These are phyloP conservation scores for Clivina fossor DNA, from an alignment of 2,888 invertebrate species.

Conservation along the genomic window DNA sequence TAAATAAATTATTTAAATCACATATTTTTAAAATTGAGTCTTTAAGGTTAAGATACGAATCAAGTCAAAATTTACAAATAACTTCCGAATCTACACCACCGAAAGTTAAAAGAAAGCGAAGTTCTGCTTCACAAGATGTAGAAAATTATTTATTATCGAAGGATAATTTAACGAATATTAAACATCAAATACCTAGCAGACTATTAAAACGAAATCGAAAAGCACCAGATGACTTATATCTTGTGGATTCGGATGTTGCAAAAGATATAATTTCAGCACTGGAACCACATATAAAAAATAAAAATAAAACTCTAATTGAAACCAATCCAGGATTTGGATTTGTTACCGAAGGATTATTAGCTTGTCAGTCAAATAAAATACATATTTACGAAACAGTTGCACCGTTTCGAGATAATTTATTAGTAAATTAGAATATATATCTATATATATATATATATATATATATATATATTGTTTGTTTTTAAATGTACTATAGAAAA, in stretches of 20 bases:
- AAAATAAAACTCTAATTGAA: conserved; percentile 54
- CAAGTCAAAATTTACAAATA: neutral
- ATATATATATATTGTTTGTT: neutral
- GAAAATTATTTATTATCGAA: conserved; percentile 16
- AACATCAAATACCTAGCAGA: conserved; percentile 7
- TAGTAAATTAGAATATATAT: conserved; percentile 42
- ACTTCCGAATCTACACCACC: neutral
- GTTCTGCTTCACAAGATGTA: conserved; percentile 10
- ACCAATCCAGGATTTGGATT: conserved; percentile 70
- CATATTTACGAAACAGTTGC: conserved; percentile 62
- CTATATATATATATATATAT: conserved; percentile 8
- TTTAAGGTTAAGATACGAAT: conserved; percentile 6
- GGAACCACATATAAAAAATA: conserved; percentile 38
- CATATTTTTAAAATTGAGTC: neutral
- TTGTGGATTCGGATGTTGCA: conserved; percentile 43
- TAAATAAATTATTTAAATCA: conserved; percentile 16
- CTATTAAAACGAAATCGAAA: conserved; percentile 27
- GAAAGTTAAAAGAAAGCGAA: conserved; percentile 1
- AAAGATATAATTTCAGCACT: conserved; percentile 41
- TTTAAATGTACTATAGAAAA: conserved; percentile 8
- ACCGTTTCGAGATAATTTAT: conserved; percentile 55
- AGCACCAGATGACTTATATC: conserved; percentile 42
- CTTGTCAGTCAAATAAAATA: conserved; percentile 55
- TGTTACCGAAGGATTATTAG: conserved; percentile 62
- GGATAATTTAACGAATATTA: conserved; percentile 8